These are phyloP conservation scores for Entomobrya multifasciata DNA, from an alignment of 2,888 invertebrate species.

Conservation along the genomic window DNA sequence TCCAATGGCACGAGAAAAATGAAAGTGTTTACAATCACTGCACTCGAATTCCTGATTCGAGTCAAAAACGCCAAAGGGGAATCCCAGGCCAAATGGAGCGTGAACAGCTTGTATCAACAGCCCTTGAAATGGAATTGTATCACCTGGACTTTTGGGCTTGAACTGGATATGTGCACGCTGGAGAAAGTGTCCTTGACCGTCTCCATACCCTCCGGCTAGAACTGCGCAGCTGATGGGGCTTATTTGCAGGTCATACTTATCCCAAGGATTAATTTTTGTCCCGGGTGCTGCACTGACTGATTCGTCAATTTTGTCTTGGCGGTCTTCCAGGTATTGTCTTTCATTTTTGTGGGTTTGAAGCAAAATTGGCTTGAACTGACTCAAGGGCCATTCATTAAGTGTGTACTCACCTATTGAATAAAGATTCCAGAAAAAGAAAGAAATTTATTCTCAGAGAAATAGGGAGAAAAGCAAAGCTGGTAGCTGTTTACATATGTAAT, in stretches of 20 bases:
- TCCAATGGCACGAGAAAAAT: slow-evolving; percentile 44
- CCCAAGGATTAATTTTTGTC: slow-evolving; percentile 17
- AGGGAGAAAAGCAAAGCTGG: too few species aligned
- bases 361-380: slow-evolving; percentile 64
- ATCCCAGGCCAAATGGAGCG: slow-evolving; percentile 70
- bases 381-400: slow-evolving; percentile 61
- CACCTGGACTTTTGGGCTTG: background rate
- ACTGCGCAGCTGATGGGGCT: slow-evolving; percentile 38
- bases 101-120: slow-evolving; percentile 71
- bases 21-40: slow-evolving; percentile 49
- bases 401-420: slow-evolving; percentile 49
- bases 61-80: slow-evolving; percentile 74
- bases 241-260: slow-evolving; percentile 35
- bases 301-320: background rate
- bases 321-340: background rate
- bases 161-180: slow-evolving; percentile 55
- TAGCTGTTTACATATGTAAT: background rate
- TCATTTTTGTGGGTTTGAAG: slow-evolving; percentile 33
- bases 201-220: slow-evolving; percentile 1
- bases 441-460: too few species aligned
- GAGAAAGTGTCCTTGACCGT: slow-evolving; percentile 14
- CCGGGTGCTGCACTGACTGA: background rate
- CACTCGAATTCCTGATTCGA: slow-evolving; percentile 65
- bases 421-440: background rate
- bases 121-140: slow-evolving; percentile 56